These are phyloP conservation scores for Brachylomia viminalis DNA, from an alignment of 2,888 invertebrate genomes.

Conservation along the genomic window DNA sequence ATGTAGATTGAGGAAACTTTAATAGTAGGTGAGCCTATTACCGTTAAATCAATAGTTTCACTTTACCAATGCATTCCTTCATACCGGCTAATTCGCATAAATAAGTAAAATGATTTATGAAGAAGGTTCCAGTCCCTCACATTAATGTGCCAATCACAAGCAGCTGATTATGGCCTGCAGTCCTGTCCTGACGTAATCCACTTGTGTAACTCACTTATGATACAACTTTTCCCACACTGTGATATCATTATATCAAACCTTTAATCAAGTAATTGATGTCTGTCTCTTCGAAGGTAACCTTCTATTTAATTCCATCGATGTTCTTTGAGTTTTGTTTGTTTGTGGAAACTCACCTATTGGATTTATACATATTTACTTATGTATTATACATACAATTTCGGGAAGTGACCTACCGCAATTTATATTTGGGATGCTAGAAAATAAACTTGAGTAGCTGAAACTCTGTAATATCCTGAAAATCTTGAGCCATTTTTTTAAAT, in stretches of 20 bases:
- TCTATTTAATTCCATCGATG: constrained; percentile 28
- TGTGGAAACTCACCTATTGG: constrained; percentile 21
- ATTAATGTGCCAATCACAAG: constrained; percentile 57
- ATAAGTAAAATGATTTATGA: constrained; percentile 39
- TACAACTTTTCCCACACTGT: constrained; percentile 61
- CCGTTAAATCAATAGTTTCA: constrained; percentile 19
- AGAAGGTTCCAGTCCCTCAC: constrained; percentile 41
- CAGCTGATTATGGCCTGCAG: constrained; percentile 47
- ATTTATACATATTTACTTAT: constrained; percentile 19
- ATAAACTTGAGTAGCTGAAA: not conserved
- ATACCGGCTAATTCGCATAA: constrained; percentile 22
- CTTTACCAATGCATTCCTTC: constrained; percentile 15
- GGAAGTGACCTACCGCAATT: constrained; percentile 34
- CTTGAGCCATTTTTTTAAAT: not conserved
- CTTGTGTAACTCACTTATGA: constrained; percentile 50
- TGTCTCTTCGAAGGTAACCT: constrained; percentile 47
- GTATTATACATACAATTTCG: constrained; percentile 27
- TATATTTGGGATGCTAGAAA: constrained; percentile 4
- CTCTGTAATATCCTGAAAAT: not conserved
- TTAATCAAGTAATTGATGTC: constrained; percentile 54
- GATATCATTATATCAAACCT: constrained; percentile 52
- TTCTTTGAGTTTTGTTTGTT: constrained; percentile 49
- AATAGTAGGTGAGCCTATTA: not conserved
- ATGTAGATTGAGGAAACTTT: not conserved
- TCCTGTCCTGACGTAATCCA: constrained; percentile 49